Evolutionary conservation across 2,797 vertebrate genomes (phyloP).

Genomic region (Acridotheres tristis): DNA sequence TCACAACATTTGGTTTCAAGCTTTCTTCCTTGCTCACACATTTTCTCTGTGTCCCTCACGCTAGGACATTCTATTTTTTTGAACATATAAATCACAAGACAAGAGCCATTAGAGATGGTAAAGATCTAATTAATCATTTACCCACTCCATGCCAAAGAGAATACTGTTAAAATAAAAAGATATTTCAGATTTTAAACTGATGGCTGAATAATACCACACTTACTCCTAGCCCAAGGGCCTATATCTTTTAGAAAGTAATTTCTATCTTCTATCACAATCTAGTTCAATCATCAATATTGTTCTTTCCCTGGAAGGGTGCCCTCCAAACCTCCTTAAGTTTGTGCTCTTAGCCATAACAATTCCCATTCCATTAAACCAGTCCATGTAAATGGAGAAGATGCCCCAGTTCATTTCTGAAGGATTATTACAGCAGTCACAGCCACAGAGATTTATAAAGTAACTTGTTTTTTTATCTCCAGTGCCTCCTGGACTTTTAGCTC

Average conservation of each 20-base stretch:
- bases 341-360: background rate
- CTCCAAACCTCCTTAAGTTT: slow-evolving; percentile 48
- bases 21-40: background rate
- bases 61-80: background rate
- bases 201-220: slow-evolving; percentile 4
- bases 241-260: slow-evolving; percentile 29
- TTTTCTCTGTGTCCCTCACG: background rate
- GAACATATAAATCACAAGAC: slow-evolving; percentile 2
- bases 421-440: slow-evolving; percentile 13
- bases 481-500: slow-evolving; percentile 7
- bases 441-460: slow-evolving; percentile 55
- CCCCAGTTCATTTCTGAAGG: background rate
- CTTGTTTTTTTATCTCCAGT: slow-evolving; percentile 5
- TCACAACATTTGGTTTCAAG: background rate
- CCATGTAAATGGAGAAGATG: slow-evolving; percentile 1
- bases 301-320: slow-evolving; percentile 11
- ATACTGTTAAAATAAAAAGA: background rate
- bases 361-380: slow-evolving; percentile 26
- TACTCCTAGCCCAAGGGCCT: slow-evolving; percentile 11
- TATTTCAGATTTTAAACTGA: slow-evolving; percentile 31
- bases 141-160: background rate
- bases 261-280: slow-evolving; percentile 6
- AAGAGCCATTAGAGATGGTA: slow-evolving; percentile 6
- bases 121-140: slow-evolving; percentile 43
- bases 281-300: slow-evolving; percentile 56